Conservation (phyloP, 2,113 vertebrate species). For the Halcyon senegalensis region DNA sequence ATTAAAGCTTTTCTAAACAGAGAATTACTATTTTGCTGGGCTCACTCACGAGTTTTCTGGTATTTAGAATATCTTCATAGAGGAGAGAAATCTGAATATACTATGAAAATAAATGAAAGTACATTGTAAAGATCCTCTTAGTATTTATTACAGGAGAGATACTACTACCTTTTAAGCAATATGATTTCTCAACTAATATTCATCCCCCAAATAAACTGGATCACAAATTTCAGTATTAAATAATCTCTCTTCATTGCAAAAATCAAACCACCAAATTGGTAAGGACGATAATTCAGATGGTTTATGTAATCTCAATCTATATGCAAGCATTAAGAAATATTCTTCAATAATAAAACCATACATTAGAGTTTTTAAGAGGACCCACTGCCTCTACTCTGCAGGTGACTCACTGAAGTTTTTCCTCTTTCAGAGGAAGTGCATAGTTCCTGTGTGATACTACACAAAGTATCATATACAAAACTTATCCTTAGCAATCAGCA, state of each 20-base stretch:
- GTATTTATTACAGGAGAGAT: background rate
- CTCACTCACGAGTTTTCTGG: background rate
- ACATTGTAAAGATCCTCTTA: background rate
- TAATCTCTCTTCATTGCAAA: background rate
- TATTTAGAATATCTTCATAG: background rate
- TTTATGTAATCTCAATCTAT: background rate
- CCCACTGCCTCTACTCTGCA: background rate
- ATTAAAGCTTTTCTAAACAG: background rate
- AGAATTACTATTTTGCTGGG: background rate
- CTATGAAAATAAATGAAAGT: background rate
- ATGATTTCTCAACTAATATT: background rate
- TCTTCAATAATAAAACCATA: background rate
- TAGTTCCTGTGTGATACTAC: background rate
- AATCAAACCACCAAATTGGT: background rate
- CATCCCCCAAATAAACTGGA: background rate
- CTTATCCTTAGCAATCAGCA: accelerated
- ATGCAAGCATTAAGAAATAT: background rate
- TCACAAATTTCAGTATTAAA: background rate
- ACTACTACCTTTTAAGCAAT: background rate
- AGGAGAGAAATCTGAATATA: background rate
- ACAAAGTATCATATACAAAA: background rate
- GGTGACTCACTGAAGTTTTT: background rate
- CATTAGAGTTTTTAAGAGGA: background rate
- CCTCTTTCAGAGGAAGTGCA: background rate
- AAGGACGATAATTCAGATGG: background rate